Evolutionary conservation across 2,113 vertebrate species (phyloP), one percentile per base, ranked within the genome.

Genomic region (Varanus komodoensis): DNA sequence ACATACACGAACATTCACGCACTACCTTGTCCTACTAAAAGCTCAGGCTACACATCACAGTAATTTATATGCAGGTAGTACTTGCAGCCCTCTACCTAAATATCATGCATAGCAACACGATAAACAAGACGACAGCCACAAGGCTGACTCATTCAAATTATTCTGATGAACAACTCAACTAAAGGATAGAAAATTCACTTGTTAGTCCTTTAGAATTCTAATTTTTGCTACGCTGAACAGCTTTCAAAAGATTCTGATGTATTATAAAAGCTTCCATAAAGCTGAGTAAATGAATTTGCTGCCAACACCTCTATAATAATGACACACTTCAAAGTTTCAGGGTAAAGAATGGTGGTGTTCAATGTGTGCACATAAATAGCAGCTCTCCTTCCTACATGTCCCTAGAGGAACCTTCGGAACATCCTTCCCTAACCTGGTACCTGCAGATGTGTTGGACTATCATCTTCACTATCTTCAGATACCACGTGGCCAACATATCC

Each of bases 311-410:
- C 82, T 74, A 34, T 81, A 78, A 52, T 23, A n/a, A 90, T 84
- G 54, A 17, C 15, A 29, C 50, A 86, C 81, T 21, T 0, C 86
- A 69, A 87, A 74, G 86, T 93, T 89, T 77, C 44, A 89, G 68
- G 85, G 84, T 91, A 95, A 93, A 89, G 9, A 82, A 82, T 9
- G 67, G 61, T 27, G 15, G 23, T 29, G 9, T 34, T n/a, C 50
- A 44, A 80, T 68, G 21, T 61, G n/a, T 69, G 15, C 48, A 71
- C 44, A 52, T 52, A 69, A n/a, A n/a, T 54, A 52, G 38, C 54
- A 44, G 34, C 2, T 15, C 44, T 61, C 8, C 21, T 29, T 27
- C 48, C 27, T 67, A 54, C 29, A 15, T 21, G n/a, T 11, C 69
- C 6, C 4, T 73, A 38, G 71, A 73, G 3, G 29, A 52, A 86